Conservation (phyloP, 2,888 invertebrate genomes). For the Bellardia pandia region DNA sequence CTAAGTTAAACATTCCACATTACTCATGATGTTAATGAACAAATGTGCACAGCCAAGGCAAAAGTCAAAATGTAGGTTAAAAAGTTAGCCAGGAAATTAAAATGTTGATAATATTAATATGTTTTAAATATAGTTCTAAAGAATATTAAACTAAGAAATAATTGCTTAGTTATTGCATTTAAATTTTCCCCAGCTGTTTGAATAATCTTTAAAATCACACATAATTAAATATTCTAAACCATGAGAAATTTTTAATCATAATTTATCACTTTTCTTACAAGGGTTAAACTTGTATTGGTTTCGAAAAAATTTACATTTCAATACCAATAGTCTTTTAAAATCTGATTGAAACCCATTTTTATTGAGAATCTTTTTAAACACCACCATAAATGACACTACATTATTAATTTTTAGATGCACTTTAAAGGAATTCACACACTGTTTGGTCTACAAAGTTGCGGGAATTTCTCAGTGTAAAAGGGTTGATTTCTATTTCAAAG, state of each 20-base stretch:
- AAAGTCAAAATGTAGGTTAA: conserved; percentile 20
- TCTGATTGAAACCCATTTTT: not conserved
- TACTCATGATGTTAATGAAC: not conserved
- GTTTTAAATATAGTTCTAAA: no score
- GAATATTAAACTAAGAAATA: no score
- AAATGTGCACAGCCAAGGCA: not conserved
- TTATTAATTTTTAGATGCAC: not conserved
- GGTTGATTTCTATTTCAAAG: conserved; percentile 13
- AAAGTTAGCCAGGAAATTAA: conserved; percentile 7
- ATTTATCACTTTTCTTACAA: conserved; percentile 9
- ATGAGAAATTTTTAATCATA: conserved; percentile 22
- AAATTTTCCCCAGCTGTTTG: not conserved
- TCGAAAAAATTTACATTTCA: not conserved
- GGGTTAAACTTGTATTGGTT: not conserved
- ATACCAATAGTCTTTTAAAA: not conserved
- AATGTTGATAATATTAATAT: no score
- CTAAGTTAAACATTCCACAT: not conserved
- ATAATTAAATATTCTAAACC: not conserved
- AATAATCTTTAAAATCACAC: not conserved
- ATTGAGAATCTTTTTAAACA: not conserved
- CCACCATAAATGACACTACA: not conserved
- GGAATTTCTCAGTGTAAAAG: not conserved
- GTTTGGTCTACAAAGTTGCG: not conserved
- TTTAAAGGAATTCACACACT: conserved; percentile 33
- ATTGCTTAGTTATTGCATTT: not conserved